phyloP scores from a whole-genome alignment of 1,140 invertebrate genomes.

The Drosophila pallidifrons region DNA sequence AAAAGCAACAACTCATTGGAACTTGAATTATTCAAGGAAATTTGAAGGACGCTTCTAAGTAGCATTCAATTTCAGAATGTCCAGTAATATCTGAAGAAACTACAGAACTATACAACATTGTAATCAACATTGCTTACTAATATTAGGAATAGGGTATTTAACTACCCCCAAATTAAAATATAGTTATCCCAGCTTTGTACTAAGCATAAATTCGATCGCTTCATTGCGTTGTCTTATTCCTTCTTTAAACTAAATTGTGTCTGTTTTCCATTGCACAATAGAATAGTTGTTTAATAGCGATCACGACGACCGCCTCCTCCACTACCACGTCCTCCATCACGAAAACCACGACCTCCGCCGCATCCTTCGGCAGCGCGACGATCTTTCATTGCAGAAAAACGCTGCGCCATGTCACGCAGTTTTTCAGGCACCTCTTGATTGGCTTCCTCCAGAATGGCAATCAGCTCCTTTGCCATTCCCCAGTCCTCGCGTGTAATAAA shows the following conservation, averaged over 20 bases:
- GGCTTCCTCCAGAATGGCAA: constrained; percentile 93
- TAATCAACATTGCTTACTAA: too few relatives aligned
- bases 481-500: constrained; percentile 93
- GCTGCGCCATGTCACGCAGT: constrained; percentile 89
- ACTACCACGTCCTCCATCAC: constrained; percentile 54
- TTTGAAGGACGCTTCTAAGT: too few relatives aligned
- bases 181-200: background rate
- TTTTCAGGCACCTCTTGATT: constrained; percentile 91
- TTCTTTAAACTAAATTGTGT: constrained; percentile 10
- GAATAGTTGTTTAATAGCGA: constrained; percentile 19
- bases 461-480: constrained; percentile 91
- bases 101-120: too few relatives aligned
- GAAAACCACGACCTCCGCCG: constrained; percentile 58
- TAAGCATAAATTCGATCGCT: constrained; percentile 45
- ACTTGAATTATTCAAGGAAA: too few relatives aligned
- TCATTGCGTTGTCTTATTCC: constrained; percentile 40
- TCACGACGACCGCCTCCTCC: constrained; percentile 34
- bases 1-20: too few relatives aligned
- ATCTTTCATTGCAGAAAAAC: constrained; percentile 88
- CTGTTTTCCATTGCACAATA: background rate
- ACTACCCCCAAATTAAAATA: constrained; percentile 3
- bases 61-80: too few relatives aligned
- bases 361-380: constrained; percentile 85
- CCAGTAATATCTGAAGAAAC: too few relatives aligned
- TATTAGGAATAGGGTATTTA: constrained; percentile 5